Conservation (phyloP, 2,888 invertebrate species). For the Syrphus vitripennis region DNA sequence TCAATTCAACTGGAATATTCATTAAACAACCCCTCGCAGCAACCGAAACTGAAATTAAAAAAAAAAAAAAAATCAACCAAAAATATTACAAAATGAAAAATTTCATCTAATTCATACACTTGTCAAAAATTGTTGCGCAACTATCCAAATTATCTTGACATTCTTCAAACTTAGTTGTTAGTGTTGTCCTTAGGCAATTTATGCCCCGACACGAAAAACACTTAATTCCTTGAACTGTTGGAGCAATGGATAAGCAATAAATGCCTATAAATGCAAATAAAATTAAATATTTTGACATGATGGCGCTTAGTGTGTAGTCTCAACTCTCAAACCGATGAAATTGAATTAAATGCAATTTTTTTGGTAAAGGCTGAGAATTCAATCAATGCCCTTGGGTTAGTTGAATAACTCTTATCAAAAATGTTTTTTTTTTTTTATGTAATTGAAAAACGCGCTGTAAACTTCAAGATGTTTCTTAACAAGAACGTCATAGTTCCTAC, state of each 20-base stretch:
- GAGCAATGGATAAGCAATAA: not conserved
- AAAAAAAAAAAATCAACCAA: not conserved
- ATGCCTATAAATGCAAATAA: not conserved
- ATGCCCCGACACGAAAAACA: constrained; percentile 78
- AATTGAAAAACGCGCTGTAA: not conserved
- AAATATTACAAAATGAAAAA: not conserved
- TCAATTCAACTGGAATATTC: constrained; percentile 73
- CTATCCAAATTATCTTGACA: constrained; percentile 77
- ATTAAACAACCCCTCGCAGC: constrained; percentile 76
- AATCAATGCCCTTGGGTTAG: not conserved
- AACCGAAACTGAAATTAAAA: constrained; percentile 73
- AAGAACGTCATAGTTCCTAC: not conserved
- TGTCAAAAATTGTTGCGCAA: constrained; percentile 78
- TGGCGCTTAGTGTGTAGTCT: not conserved
- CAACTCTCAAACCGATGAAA: constrained; percentile 9
- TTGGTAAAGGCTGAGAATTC: not conserved
- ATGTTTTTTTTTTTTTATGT: not conserved
- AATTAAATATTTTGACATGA: constrained; percentile 9
- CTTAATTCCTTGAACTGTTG: constrained; percentile 61
- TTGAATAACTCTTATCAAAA: not conserved
- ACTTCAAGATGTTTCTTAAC: not conserved
- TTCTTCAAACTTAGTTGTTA: constrained; percentile 71
- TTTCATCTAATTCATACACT: constrained; percentile 74
- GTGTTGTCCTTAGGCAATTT: constrained; percentile 76
- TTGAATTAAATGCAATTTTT: not conserved